Base-by-base conservation (phyloP, 1,140 invertebrate genomes). In the Choristoneura fumiferana region DNA sequence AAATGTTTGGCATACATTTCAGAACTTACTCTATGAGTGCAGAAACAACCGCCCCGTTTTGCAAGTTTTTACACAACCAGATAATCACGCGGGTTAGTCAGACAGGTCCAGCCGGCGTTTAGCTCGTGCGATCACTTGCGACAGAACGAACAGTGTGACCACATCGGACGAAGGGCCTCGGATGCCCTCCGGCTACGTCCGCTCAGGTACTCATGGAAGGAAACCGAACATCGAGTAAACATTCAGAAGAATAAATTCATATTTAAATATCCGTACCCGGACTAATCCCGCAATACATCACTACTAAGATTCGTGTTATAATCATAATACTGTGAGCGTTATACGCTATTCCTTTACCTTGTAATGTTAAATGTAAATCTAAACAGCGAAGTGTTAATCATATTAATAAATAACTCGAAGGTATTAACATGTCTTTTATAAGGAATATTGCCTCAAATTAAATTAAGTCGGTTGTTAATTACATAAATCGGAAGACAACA, bases 51-150 rank as follows among this genome's bases (percentile, higher is more conserved):
- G 15, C 39, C 39, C 39, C n/a, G 8, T 43, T 43, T 17, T 17
- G 43, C 18, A 18, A 4, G 17, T 22, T 49, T 43, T 45, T 22
- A 86, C 82, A 87, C 84, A 87, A 87, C 84, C 84, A 82, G 85
- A 84, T 80, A 81, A 86, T 87, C 84, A 87, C 84, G 79, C 81
- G 73, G 78, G 82, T 84, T 83, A 80, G 78, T 83, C 72, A 69
- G 65, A n/a, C 40, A 22, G 15, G 9, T 9, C 33, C 9, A 34
- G 33, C 9, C 9, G 33, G 33, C 9, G 9, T 4, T 34, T 34
- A 34, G 33, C 33, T 34, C 33, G 33, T 34, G 9, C 33, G 9
- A 34, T 34, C 9, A 5, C 4, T 34, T 34, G 33, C 9, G 33
- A 34, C 4, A 34, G 9, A 9, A 5, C 9, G 33, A 34, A 9